Evolutionary conservation across 30 jellyfish, hydroid and myxozoan genomes (phyloP).

Genomic region (Chironex yamaguchii): DNA sequence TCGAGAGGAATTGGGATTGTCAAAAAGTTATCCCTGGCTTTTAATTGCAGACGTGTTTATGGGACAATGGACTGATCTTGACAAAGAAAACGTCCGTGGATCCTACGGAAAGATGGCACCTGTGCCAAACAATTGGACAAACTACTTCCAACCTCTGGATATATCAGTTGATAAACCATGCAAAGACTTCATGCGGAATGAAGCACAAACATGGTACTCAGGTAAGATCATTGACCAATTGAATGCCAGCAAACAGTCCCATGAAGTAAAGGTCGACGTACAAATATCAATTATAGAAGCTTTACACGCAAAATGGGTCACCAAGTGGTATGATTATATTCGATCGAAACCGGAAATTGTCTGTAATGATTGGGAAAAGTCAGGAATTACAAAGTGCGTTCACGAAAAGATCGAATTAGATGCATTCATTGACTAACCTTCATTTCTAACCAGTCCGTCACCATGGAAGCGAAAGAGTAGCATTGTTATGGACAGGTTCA

Average conservation of each 20-base stretch:
- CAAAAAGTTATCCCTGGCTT: constrained; percentile 9
- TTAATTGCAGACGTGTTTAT: constrained; percentile 23
- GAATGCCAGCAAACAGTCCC: constrained; percentile 29
- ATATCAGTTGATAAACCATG: constrained; percentile 5
- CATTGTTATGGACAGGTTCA: too few relatives aligned
- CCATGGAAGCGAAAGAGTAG: too few relatives aligned
- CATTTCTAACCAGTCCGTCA: too few relatives aligned
- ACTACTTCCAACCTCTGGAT: background rate
- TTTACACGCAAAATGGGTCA: background rate
- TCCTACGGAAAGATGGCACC: constrained; percentile 45
- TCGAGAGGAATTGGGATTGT: background rate
- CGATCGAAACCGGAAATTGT: background rate
- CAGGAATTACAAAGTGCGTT: constrained; percentile 6
- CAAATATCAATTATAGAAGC: background rate
- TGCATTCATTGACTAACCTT: too few relatives aligned
- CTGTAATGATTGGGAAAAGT: background rate
- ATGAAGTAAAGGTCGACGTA: constrained; percentile 12
- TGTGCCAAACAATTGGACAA: constrained; percentile 44
- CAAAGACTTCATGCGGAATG: constrained; percentile 29
- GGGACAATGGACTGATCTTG: constrained; percentile 24
- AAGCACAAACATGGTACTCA: constrained; percentile 3
- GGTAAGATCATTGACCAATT: background rate
- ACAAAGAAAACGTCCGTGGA: background rate
- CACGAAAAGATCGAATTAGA: too few relatives aligned
- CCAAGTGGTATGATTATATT: background rate